phyloP scores from a whole-genome alignment of 2,797 vertebrate genomes.

The Podarcis lilfordi region DNA sequence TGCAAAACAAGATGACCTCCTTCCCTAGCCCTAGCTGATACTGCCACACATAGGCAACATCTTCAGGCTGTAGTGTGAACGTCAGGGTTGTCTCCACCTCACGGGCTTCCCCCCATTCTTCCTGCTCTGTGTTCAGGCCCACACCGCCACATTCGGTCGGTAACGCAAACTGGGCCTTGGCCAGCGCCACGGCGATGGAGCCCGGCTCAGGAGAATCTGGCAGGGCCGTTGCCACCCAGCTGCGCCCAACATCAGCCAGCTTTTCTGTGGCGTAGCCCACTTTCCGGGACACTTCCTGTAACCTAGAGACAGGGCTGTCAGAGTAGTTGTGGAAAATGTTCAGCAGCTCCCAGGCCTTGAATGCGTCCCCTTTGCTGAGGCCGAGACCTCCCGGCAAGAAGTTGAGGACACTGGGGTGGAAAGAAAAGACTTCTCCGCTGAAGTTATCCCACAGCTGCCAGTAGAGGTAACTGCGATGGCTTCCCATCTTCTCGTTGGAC shows the following conservation, averaged over 20 bases:
- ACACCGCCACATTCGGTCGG: background rate
- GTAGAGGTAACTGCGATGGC: slow-evolving; percentile 18
- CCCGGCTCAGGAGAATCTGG: background rate
- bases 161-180: slow-evolving; percentile 13
- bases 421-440: slow-evolving; percentile 5
- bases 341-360: background rate
- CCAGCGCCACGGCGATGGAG: background rate
- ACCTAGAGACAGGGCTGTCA: background rate
- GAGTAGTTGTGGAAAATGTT: background rate
- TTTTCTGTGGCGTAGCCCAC: slow-evolving; percentile 1
- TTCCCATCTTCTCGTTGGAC: slow-evolving; percentile 20
- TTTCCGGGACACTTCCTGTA: background rate
- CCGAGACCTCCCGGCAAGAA: slow-evolving; percentile 20
- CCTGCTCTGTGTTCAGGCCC: background rate
- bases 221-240: background rate
- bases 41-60: slow-evolving; percentile 1
- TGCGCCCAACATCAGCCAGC: background rate
- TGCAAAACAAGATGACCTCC: slow-evolving; percentile 7
- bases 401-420: slow-evolving; percentile 5
- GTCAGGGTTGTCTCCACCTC: background rate
- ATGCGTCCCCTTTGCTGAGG: background rate
- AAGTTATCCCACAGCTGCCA: slow-evolving; percentile 23
- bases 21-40: slow-evolving; percentile 2
- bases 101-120: background rate
- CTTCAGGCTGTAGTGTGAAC: background rate